Conservation (phyloP, 2,113 vertebrate species). For the Halcyon senegalensis region DNA sequence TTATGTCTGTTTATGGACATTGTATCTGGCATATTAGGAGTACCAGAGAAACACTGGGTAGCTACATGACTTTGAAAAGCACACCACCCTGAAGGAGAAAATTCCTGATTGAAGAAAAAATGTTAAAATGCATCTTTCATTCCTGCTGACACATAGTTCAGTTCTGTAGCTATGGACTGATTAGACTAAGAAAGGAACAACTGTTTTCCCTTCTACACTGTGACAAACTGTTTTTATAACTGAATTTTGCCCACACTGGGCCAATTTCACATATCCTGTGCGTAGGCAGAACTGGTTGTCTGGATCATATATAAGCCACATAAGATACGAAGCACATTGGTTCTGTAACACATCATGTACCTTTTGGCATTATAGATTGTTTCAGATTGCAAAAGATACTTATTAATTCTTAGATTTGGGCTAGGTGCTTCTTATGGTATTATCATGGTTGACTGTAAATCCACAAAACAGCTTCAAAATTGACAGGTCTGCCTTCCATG, state of each 20-base stretch:
- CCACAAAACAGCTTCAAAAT: not conserved
- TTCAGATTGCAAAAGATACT: not conserved
- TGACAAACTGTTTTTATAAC: not conserved
- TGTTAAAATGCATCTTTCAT: not conserved
- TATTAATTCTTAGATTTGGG: not conserved
- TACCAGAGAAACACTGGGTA: not conserved
- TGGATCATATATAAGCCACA: not conserved
- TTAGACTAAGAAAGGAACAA: not conserved
- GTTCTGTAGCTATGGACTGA: not conserved
- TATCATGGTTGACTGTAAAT: not conserved
- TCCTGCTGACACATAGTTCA: not conserved
- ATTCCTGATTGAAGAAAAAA: not conserved
- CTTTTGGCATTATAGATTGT: not conserved
- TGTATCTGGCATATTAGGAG: not conserved
- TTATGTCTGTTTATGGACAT: not conserved
- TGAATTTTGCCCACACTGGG: not conserved
- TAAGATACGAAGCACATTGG: not conserved
- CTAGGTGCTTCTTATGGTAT: not conserved
- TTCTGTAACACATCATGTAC: not conserved
- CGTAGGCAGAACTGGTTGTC: not conserved
- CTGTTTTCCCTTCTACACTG: not conserved
- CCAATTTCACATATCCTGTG: not conserved
- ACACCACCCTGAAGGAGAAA: not conserved
- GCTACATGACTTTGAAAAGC: not conserved
- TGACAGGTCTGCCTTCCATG: not conserved